A percentile compares a stretch with the other conserved stretches of the same genome.
These are phyloP conservation scores for Petaurus breviceps DNA, from an alignment of 2,113 vertebrate genomes.

Conservation along the genomic window DNA sequence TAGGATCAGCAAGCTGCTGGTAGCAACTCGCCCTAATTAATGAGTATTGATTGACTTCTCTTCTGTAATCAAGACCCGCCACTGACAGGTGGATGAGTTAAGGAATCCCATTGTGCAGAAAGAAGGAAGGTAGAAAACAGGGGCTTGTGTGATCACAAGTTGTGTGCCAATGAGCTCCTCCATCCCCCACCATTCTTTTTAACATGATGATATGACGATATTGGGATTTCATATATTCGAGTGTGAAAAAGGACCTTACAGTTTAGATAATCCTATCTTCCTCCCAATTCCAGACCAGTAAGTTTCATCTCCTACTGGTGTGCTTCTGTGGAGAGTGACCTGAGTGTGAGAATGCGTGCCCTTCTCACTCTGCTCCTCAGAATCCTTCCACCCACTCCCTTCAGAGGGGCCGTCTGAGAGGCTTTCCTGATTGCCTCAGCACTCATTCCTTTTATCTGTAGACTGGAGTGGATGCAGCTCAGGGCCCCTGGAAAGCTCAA, in stretches of 20 bases:
- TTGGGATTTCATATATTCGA: background rate
- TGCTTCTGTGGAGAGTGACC: background rate
- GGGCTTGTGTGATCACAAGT: background rate
- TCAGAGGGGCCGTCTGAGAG: background rate
- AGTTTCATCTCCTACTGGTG: background rate
- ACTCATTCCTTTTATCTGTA: background rate
- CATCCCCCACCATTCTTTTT: background rate
- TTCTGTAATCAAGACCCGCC: background rate
- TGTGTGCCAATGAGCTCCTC: background rate
- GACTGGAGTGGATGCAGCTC: background rate
- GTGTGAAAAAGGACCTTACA: background rate
- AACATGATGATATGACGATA: background rate
- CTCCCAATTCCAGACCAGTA: background rate
- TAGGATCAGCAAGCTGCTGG: slow-evolving; percentile 23
- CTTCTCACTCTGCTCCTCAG: background rate
- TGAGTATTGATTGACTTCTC: slow-evolving; percentile 15
- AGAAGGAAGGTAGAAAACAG: background rate
- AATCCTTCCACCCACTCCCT: background rate
- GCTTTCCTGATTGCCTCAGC: background rate
- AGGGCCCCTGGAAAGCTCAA: background rate
- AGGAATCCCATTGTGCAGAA: background rate
- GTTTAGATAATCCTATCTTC: background rate
- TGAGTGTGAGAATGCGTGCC: fast-evolving
- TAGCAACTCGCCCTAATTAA: slow-evolving; percentile 59
- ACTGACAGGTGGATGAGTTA: background rate